These are phyloP conservation scores for Pelosia muscerda DNA, from an alignment of 2,888 invertebrate genomes.

Conservation along the genomic window DNA sequence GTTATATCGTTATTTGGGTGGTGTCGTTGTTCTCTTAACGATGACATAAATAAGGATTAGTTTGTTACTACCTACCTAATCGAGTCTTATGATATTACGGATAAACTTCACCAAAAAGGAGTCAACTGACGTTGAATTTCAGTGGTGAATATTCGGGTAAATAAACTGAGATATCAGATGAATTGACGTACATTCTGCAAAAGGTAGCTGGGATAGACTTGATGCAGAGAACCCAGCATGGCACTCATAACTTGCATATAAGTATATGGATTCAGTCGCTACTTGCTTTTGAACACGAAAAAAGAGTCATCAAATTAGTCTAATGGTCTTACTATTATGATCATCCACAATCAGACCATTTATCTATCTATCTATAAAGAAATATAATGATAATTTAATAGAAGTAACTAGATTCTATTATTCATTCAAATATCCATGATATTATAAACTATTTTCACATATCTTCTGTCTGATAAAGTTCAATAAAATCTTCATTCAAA, in stretches of 20 bases:
- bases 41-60: constrained; percentile 4
- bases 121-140: too few relatives aligned
- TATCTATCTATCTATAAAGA: not conserved
- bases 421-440: not conserved
- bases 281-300: too few relatives aligned
- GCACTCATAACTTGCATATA: too few relatives aligned
- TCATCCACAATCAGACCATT: not conserved
- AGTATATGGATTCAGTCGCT: too few relatives aligned
- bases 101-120: too few relatives aligned
- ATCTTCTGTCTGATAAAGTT: not conserved
- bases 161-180: not conserved
- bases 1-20: not conserved
- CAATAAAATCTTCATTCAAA: constrained; percentile 6
- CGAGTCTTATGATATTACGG: not conserved
- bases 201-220: too few relatives aligned
- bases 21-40: not conserved
- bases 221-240: too few relatives aligned
- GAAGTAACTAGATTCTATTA: not conserved
- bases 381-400: not conserved
- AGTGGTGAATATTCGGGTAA: not conserved
- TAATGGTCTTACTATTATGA: not conserved
- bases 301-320: too few relatives aligned
- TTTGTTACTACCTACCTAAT: constrained; percentile 3
- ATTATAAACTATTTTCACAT: not conserved
- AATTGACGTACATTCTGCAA: too few relatives aligned